Conservation (phyloP, 2,888 invertebrate species). For the Leucophora obtusa region DNA sequence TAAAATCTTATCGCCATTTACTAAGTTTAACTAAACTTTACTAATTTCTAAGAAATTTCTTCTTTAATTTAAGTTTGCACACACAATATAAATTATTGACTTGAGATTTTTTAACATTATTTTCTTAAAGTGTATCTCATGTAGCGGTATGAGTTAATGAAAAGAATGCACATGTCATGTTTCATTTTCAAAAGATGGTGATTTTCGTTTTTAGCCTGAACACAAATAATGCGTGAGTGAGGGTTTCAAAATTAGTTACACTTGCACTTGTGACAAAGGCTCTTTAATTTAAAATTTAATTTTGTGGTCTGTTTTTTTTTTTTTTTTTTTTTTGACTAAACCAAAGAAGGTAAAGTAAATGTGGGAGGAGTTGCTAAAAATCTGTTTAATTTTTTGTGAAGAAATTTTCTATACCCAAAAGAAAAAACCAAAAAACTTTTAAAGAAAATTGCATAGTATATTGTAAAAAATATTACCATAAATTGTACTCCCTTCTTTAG, state of each 20-base stretch:
- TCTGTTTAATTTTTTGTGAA: slow-evolving; percentile 74
- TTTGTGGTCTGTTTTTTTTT: slow-evolving; percentile 29
- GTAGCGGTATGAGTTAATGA: slow-evolving; percentile 76
- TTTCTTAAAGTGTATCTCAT: slow-evolving; percentile 26
- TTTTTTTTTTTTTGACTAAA: neutral
- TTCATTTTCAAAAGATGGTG: slow-evolving; percentile 70
- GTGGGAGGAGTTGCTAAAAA: slow-evolving; percentile 72
- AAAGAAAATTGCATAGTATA: neutral
- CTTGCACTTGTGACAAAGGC: slow-evolving; percentile 54
- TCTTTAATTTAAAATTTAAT: slow-evolving; percentile 63
- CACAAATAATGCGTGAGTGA: slow-evolving; percentile 48
- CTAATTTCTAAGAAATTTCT: too few species aligned
- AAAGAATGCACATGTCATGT: slow-evolving; percentile 79
- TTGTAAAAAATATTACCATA: neutral
- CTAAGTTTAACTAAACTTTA: too few species aligned
- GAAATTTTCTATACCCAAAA: neutral
- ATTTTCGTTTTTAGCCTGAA: slow-evolving; percentile 68
- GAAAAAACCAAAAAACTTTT: neutral
- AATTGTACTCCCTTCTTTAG: neutral
- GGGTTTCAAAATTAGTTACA: slow-evolving; percentile 53
- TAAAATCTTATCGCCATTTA: too few species aligned
- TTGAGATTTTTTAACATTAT: too few species aligned
- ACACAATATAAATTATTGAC: too few species aligned
- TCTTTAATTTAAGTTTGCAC: too few species aligned
- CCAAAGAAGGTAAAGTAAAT: neutral